Conservation (phyloP, 2,113 vertebrate species). For the Paradisaea rubra region DNA sequence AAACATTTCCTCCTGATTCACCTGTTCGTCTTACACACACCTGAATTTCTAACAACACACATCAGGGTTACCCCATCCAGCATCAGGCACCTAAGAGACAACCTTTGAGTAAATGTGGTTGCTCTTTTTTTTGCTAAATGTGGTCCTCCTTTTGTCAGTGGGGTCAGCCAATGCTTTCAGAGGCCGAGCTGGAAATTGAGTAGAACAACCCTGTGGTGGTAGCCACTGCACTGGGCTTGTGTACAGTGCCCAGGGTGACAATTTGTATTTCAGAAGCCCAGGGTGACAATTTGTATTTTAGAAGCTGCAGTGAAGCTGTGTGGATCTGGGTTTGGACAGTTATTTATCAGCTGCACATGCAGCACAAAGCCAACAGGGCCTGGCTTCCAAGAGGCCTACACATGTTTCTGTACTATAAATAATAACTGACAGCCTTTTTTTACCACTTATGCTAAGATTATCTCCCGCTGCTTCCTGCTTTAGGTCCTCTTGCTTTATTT, state of each 20-base stretch:
- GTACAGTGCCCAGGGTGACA: not conserved
- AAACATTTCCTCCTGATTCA: not conserved
- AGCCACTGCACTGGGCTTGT: not conserved
- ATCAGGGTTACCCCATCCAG: not conserved
- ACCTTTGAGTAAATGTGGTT: not conserved
- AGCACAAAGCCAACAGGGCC: not conserved
- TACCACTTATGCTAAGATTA: not conserved
- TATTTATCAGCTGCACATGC: not conserved
- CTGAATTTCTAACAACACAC: not conserved
- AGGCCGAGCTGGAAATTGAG: not conserved
- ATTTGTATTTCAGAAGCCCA: not conserved
- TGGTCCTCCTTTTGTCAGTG: not conserved
- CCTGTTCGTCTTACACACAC: not conserved
- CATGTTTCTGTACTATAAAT: not conserved
- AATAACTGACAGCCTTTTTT: not conserved
- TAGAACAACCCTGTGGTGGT: not conserved
- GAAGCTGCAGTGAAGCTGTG: not conserved
- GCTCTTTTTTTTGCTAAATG: not conserved
- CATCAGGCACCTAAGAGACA: accelerated
- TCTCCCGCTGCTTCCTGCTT: not conserved
- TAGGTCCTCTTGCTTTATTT: slow-evolving; percentile 10
- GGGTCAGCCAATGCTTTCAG: not conserved
- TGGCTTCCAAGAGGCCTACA: not conserved
- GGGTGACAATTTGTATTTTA: not conserved
- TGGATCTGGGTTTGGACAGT: not conserved